Conservation (phyloP, 2,797 vertebrate species). For the Coranthus polyacanthus region DNA sequence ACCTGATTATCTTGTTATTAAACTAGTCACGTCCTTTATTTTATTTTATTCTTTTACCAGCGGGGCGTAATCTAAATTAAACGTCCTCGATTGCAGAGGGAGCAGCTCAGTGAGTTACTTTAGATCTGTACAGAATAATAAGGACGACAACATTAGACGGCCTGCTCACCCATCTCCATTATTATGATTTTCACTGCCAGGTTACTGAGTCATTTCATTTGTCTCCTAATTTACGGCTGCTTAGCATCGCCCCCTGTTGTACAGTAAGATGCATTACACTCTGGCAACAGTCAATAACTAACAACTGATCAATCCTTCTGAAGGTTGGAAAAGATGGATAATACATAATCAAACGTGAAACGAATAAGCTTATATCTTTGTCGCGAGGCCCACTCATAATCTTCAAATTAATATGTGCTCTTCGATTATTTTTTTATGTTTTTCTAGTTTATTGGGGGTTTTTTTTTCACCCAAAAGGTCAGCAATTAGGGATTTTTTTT, state of each 20-base stretch:
- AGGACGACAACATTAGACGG: not conserved
- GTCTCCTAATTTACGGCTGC: conserved; percentile 9
- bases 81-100: conserved; percentile 31
- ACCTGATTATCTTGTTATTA: conserved; percentile 60
- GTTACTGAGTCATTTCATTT: not conserved
- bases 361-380: no score
- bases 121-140: conserved; percentile 1
- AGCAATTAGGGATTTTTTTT: not conserved
- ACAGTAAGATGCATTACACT: conserved; percentile 33
- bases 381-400: no score
- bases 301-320: not conserved
- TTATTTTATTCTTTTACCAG: conserved; percentile 20
- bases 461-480: not conserved
- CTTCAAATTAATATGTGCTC: no score
- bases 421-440: no score
- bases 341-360: no score
- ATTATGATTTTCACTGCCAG: not conserved
- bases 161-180: not conserved
- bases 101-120: not conserved
- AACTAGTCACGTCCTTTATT: conserved; percentile 43
- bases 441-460: no score
- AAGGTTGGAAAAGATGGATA: no score
- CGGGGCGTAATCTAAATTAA: conserved; percentile 50
- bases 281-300: no score
- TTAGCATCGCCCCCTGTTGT: conserved; percentile 59